Percentiles rank a stretch among this genome's conserved stretches.
Conservation (phyloP, 2,113 vertebrate genomes). For the Anoplopoma fimbria region DNA sequence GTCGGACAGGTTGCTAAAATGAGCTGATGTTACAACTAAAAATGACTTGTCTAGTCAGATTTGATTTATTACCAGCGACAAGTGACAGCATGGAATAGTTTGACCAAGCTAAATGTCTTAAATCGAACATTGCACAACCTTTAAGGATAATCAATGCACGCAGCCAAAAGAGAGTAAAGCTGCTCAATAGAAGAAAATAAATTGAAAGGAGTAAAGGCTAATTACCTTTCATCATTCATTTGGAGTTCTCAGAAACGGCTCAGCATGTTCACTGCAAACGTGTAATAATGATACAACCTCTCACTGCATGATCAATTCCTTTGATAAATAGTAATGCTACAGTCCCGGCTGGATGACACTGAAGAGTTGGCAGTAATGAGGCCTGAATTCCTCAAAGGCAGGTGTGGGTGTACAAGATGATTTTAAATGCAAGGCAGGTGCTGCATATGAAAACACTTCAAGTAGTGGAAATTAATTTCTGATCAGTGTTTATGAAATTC, state of each 20-base stretch:
- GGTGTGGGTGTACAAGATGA: not conserved
- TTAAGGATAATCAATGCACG: slow-evolving; percentile 35
- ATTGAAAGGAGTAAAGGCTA: slow-evolving; percentile 16
- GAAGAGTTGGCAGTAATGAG: slow-evolving; percentile 35
- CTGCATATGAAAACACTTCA: slow-evolving; percentile 11
- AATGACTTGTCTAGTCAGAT: not conserved
- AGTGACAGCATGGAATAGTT: not conserved
- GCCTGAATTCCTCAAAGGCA: slow-evolving; percentile 17
- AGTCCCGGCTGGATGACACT: slow-evolving; percentile 5
- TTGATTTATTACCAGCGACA: slow-evolving; percentile 43
- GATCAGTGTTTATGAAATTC: not conserved
- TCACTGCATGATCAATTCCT: slow-evolving; percentile 50
- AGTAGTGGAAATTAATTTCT: slow-evolving; percentile 1
- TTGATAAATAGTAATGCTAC: slow-evolving; percentile 46
- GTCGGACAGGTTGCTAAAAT: slow-evolving; percentile 37
- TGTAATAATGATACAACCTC: slow-evolving; percentile 44
- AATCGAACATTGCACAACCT: slow-evolving; percentile 20
- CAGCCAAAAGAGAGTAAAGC: not conserved
- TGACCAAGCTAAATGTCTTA: slow-evolving; percentile 38
- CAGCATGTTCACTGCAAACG: slow-evolving; percentile 46
- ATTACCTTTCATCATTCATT: slow-evolving; percentile 63
- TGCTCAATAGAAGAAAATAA: not conserved
- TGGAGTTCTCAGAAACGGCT: slow-evolving; percentile 38
- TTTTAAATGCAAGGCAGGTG: slow-evolving; percentile 8
- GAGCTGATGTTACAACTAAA: slow-evolving; percentile 21